Percentiles rank a stretch among this genome's conserved stretches.
These are phyloP conservation scores for Ptilorrhoa leucosticta DNA, from an alignment of 2,113 vertebrate species.

Conservation along the genomic window DNA sequence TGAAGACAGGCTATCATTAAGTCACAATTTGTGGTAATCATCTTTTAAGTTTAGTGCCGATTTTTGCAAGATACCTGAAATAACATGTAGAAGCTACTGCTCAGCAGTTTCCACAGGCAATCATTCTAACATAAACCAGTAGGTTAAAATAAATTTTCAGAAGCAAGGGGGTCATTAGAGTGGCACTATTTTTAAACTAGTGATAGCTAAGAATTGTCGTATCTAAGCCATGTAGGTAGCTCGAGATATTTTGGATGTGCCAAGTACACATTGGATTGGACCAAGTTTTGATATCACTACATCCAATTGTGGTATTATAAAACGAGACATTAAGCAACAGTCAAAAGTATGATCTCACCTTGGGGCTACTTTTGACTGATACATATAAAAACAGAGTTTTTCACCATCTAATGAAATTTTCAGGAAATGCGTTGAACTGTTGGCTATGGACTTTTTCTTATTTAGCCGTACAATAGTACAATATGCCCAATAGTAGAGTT, in stretches of 20 bases:
- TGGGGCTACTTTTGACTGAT: neutral
- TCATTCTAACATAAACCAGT: neutral
- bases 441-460: neutral
- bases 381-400: neutral
- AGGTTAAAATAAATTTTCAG: neutral
- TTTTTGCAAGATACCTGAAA: conserved; percentile 22
- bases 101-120: neutral
- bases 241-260: neutral
- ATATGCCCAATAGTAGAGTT: neutral
- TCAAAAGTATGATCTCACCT: neutral
- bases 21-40: conserved; percentile 27
- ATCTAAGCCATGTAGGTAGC: neutral
- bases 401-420: neutral
- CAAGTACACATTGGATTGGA: neutral
- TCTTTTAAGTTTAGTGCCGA: neutral
- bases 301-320: neutral
- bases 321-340: neutral
- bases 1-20: conserved; percentile 27
- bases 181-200: neutral
- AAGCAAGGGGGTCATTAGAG: neutral
- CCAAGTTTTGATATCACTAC: neutral
- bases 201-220: neutral
- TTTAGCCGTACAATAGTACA: neutral
- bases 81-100: neutral
- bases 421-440: neutral